Conservation (phyloP, 2,888 invertebrate species). For the Dioctria rufipes region DNA sequence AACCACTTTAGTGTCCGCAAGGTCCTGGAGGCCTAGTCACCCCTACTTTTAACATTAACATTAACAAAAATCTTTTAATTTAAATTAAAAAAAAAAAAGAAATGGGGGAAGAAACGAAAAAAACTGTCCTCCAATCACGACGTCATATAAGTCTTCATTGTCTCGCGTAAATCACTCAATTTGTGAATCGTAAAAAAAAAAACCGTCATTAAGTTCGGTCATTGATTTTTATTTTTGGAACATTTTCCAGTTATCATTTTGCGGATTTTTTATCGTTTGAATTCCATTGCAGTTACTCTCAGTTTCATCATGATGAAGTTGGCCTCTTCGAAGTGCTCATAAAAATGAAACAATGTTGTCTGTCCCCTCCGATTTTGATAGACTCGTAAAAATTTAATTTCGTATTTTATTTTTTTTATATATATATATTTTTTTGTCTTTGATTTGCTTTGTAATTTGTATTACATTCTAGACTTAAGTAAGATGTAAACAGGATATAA, state of each 20-base stretch:
- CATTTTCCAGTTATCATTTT: conserved; percentile 13
- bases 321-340: conserved; percentile 20
- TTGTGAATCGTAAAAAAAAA: conserved; percentile 20
- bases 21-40: too few relatives aligned
- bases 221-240: conserved; percentile 49
- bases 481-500: not conserved
- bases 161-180: conserved; percentile 37
- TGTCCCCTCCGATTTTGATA: conserved; percentile 36
- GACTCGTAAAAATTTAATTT: conserved; percentile 43
- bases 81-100: conserved; percentile 10
- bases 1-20: too few relatives aligned
- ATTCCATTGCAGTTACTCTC: not conserved
- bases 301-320: not conserved
- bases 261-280: conserved; percentile 23
- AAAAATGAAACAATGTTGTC: conserved; percentile 40
- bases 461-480: not conserved
- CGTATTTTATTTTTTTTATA: conserved; percentile 11
- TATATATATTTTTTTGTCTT: conserved; percentile 30
- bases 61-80: conserved; percentile 3
- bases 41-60: too few relatives aligned
- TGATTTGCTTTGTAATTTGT: conserved; percentile 11
- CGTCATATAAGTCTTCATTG: conserved; percentile 2
- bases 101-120: not conserved
- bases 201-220: conserved; percentile 27
- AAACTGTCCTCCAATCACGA: conserved; percentile 20